Evolutionary conservation across 2,888 invertebrate species (phyloP), one percentile per base, ranked within the genome.

Genomic region (Odontocerum albicorne): DNA sequence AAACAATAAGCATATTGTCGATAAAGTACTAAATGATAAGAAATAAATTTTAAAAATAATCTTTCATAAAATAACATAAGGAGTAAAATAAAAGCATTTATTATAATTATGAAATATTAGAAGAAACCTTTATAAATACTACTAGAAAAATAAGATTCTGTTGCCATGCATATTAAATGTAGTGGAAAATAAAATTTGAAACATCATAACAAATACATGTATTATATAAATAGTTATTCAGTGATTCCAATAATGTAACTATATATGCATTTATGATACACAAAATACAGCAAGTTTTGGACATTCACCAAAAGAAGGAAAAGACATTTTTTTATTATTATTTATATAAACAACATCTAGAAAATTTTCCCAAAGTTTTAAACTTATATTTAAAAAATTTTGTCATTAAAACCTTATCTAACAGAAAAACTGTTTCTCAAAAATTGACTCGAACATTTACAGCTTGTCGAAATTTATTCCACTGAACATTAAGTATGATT

Each of bases 271-370:
- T 55, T 39, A 59, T 56, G 32, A 52, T 56, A 59, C 54, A 57
- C 50, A 47, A 46, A 43, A 17, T 51, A 57, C 51, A 51, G 47
- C 43, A 49, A 60, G 52, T 51, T 49, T 46, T 55, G 57, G 55
- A 60, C 52, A 56, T 49, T 53, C 60, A 52, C 49, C 46, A 21
- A 58, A 51, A 58, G 53, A 55, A 13, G 53, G 43, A 60, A 57
- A 55, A 60, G 45, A 55, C 49, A 55, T 42, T 44, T 40, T 55
- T 36, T 45, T 54, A 57, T 54, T 35, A n/a, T n/a, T n/a, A n/a
- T 42, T 42, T 36, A 50, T 42, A 44, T 55, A 54, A 57, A 60
- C 60, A 60, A 60, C 60, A 60, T 50, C 60, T 60, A 60, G 56
- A 60, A 46, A 52, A 46, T 39, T 32, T 42, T 56, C 53, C 46